Conservation (phyloP, 1,140 invertebrate genomes). For the Nylanderia fulva region DNA sequence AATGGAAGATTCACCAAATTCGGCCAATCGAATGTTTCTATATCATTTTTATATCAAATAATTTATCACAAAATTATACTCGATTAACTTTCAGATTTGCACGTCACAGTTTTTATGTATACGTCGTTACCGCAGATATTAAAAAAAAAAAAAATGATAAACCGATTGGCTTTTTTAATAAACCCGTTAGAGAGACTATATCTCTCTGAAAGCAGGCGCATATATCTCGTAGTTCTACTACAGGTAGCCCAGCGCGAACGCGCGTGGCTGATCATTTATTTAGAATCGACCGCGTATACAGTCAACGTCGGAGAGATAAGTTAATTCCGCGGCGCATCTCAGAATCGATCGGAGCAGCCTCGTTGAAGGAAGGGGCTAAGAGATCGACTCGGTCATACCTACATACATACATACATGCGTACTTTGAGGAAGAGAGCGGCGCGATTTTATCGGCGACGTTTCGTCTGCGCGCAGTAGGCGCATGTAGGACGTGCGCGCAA, state of each 20-base stretch:
- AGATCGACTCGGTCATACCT: conserved; percentile 46
- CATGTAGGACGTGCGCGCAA: conserved; percentile 33
- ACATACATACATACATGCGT: too few species aligned
- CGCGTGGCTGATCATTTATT: conserved; percentile 45
- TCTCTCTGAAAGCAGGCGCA: conserved; percentile 13
- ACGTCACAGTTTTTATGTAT: too few species aligned
- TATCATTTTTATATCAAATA: too few species aligned
- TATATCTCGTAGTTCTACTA: conserved; percentile 23
- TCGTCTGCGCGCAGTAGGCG: conserved; percentile 50
- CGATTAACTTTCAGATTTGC: too few species aligned
- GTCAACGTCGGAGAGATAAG: conserved; percentile 52
- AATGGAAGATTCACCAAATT: too few species aligned
- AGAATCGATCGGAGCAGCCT: conserved; percentile 29
- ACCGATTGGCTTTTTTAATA: not conserved
- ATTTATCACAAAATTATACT: too few species aligned
- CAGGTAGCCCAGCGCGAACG: conserved; percentile 15
- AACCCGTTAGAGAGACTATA: conserved; percentile 12
- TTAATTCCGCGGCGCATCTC: conserved; percentile 53
- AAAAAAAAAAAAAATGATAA: conserved; percentile 7
- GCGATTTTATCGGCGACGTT: conserved; percentile 51
- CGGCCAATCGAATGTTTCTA: too few species aligned
- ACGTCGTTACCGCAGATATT: not conserved
- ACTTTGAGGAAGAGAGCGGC: conserved; percentile 52
- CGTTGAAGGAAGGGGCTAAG: not conserved
- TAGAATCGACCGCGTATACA: conserved; percentile 55